Evolutionary conservation across 2,113 vertebrate species (phyloP).

Genomic region (Galemys pyrenaicus): DNA sequence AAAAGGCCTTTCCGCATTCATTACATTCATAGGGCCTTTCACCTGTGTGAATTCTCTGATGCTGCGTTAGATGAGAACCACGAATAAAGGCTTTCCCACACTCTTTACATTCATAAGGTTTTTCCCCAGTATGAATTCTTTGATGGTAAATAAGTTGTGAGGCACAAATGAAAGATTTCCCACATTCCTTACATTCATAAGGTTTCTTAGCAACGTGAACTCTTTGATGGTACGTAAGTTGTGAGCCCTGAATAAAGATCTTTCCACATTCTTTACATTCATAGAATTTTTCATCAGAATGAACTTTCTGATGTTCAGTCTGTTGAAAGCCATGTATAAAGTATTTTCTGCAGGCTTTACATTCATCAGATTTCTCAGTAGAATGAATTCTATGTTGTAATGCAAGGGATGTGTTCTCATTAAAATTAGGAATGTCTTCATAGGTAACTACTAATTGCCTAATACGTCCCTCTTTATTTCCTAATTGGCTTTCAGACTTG

Average conservation of each 20-base stretch:
- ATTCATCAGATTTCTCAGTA: neutral
- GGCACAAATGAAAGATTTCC: slow-evolving; percentile 51
- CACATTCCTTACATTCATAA: slow-evolving; percentile 56
- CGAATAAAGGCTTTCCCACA: slow-evolving; percentile 11
- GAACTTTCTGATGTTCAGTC: slow-evolving; percentile 42
- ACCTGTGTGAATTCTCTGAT: slow-evolving; percentile 39
- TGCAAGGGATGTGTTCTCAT: neutral
- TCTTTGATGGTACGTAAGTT: slow-evolving; percentile 21
- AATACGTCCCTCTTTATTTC: slow-evolving; percentile 10
- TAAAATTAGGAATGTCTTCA: neutral
- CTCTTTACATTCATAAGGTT: slow-evolving; percentile 23
- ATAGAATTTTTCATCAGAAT: neutral
- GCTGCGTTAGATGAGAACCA: slow-evolving; percentile 22
- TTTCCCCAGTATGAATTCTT: slow-evolving; percentile 44
- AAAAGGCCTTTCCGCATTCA: slow-evolving; percentile 35
- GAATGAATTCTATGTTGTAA: slow-evolving; percentile 10
- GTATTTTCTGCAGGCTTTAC: slow-evolving; percentile 2
- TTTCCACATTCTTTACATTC: slow-evolving; percentile 15
- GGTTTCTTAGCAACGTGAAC: slow-evolving; percentile 29
- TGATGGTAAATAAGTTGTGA: slow-evolving; percentile 56
- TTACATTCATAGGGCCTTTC: slow-evolving; percentile 34
- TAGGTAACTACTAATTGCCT: neutral
- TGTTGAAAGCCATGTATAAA: slow-evolving; percentile 21
- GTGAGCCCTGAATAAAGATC: neutral
- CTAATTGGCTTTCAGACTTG: neutral